Evolutionary conservation across 2,888 invertebrate genomes (phyloP), one percentile per base, ranked within the genome.

Genomic region (Ptychoptera albimana): DNA sequence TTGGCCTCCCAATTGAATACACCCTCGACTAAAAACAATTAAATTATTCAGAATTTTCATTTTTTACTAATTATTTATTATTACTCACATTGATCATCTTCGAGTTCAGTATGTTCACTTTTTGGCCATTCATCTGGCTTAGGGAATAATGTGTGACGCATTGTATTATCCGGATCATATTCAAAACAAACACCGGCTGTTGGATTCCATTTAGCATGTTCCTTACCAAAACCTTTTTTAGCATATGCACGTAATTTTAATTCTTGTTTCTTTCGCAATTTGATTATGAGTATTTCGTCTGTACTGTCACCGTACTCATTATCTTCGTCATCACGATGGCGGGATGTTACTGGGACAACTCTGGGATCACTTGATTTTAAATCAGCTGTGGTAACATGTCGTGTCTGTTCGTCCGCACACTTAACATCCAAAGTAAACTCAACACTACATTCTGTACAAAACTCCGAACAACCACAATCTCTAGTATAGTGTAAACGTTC

Each of bases 201-300:
- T 3, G 98, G 98, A 69, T 97, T 98, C 98, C 98, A 98, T 65
- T 98, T 98, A 0, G 98, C 98, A 69, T 99, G 98, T 61, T 99
- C 98, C 60, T 98, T 98, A 1, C 96, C 64, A 45, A 64, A 67
- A 31, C 76, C 75, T 70, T 98, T 98, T 57, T 96, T 93, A 0
- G 97, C 98, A 69, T 91, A 97, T 1, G 96, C 97, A 54, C 86
- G 73, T 46, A 97, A 68, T 61, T 93, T 94, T 36, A 98, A 64
- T 61, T 94, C 94, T 61, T 98, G 97, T 0, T 96, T 80, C 60
- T 80, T 80, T 41, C 80, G 73, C 47, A 81, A 61, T 57, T 82
- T 81, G 6, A 82, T 79, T 12, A 82, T 77, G 39, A 82, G 60
- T 52, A 77, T 79, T 74, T 93, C 93, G 65, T 94, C 92, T 14